A percentile compares a stretch with the other conserved stretches of the same genome.
phyloP scores from a whole-genome alignment of 2,888 invertebrate genomes.

The Xestobium rufovillosum region DNA sequence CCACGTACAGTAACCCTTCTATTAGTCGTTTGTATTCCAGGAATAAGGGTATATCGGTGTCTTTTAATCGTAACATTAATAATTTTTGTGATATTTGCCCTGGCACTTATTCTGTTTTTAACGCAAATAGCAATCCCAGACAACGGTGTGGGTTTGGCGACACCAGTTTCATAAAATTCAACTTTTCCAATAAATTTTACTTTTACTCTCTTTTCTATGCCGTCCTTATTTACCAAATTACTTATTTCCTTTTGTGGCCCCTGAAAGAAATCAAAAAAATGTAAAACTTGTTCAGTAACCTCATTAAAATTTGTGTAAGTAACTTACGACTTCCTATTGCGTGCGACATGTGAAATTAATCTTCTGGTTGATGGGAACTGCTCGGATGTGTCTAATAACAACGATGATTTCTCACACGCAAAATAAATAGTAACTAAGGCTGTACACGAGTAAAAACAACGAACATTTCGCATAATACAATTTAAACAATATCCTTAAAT shows the following conservation, averaged over 20 bases:
- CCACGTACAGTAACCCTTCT: slow-evolving; percentile 57
- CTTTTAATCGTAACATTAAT: slow-evolving; percentile 51
- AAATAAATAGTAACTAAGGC: not conserved
- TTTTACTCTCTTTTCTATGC: slow-evolving; percentile 54
- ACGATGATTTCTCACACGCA: not conserved
- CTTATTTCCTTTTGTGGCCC: slow-evolving; percentile 46
- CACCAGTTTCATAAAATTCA: slow-evolving; percentile 60
- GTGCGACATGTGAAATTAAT: no score
- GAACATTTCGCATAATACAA: no score
- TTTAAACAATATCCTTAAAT: no score
- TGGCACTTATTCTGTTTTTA: slow-evolving; percentile 44
- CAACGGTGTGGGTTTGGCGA: slow-evolving; percentile 52
- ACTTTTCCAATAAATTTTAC: slow-evolving; percentile 58
- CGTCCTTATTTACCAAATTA: slow-evolving; percentile 37
- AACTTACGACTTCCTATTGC: slow-evolving; percentile 41
- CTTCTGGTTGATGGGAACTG: no score
- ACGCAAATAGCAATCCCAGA: slow-evolving; percentile 52
- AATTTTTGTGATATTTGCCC: slow-evolving; percentile 49
- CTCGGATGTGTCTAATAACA: slow-evolving; percentile 2
- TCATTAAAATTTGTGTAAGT: slow-evolving; percentile 25
- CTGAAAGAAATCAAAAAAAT: slow-evolving; percentile 43
- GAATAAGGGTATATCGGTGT: slow-evolving; percentile 51
- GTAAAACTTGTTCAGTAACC: slow-evolving; percentile 19
- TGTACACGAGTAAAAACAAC: not conserved
- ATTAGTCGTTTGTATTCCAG: slow-evolving; percentile 57